Conservation (phyloP, 2,888 invertebrate genomes). For the Drosophila borealis region DNA sequence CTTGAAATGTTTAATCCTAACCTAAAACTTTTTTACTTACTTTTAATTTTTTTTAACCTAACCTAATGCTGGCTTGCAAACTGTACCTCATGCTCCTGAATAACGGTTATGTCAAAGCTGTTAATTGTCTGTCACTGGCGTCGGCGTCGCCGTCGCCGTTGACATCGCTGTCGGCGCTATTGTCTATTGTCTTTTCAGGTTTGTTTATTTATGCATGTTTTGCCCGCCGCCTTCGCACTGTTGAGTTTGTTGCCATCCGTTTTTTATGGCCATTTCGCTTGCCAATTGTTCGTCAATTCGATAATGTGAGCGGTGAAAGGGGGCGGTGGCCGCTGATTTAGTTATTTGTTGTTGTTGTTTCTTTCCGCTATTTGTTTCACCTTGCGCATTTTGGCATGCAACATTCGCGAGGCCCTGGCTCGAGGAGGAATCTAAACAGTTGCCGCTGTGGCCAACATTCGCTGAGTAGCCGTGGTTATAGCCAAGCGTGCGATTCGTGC, state of each 20-base stretch:
- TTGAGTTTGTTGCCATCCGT: constrained; percentile 5
- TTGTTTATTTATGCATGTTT: constrained; percentile 3
- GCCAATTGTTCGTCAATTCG: constrained; percentile 57
- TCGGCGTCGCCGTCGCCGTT: background rate
- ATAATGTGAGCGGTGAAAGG: constrained; percentile 29
- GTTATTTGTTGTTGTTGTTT: constrained; percentile 34
- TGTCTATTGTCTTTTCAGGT: constrained; percentile 11
- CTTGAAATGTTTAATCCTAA: no score
- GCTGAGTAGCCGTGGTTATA: constrained; percentile 29
- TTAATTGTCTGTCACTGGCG: background rate
- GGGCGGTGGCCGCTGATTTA: constrained; percentile 16
- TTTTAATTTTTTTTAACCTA: background rate
- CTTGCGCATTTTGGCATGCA: constrained; percentile 47
- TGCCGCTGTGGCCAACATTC: constrained; percentile 21
- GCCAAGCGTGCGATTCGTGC: constrained; percentile 25
- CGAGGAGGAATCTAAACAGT: constrained; percentile 26
- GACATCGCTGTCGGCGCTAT: background rate
- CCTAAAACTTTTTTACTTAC: no score
- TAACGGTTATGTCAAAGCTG: constrained; percentile 20
- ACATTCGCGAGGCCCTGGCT: constrained; percentile 16
- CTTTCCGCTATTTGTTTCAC: constrained; percentile 36
- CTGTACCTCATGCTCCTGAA: constrained; percentile 9
- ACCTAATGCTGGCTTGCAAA: background rate
- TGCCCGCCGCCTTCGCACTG: constrained; percentile 16
- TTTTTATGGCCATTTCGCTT: constrained; percentile 53